phyloP scores from a whole-genome alignment of 2,113 vertebrate genomes.

The Paraplagusia blochii region DNA sequence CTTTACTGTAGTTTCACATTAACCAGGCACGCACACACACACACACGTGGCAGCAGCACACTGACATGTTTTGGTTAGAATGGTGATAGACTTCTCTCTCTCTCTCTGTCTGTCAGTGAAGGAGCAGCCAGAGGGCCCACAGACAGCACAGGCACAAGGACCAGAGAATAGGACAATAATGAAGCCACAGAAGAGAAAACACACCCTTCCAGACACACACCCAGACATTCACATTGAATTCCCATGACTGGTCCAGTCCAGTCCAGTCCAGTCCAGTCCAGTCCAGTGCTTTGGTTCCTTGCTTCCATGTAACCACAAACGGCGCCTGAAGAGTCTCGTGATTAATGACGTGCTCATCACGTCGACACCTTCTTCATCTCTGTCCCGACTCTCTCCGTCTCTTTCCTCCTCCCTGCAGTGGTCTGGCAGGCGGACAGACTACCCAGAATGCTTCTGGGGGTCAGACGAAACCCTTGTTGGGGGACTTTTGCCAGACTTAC shows the following conservation, averaged over 20 bases:
- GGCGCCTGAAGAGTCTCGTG: constrained; percentile 49
- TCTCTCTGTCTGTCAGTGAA: constrained; percentile 64
- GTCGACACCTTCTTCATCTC: constrained; percentile 54
- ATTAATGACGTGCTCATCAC: constrained; percentile 61
- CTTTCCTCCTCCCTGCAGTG: constrained; percentile 27
- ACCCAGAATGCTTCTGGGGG: constrained; percentile 58
- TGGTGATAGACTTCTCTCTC: constrained; percentile 64
- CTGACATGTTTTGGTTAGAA: constrained; percentile 70
- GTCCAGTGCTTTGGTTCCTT: constrained; percentile 44
- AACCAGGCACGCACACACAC: constrained; percentile 24
- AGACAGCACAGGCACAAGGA: constrained; percentile 43
- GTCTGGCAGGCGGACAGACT: constrained; percentile 52
- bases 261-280: too few relatives aligned
- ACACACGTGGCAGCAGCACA: constrained; percentile 37
- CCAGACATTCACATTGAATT: constrained; percentile 20
- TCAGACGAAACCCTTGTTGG: constrained; percentile 58
- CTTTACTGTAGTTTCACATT: constrained; percentile 26
- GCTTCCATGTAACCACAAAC: constrained; percentile 32
- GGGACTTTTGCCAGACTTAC: constrained; percentile 62
- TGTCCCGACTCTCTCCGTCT: constrained; percentile 39
- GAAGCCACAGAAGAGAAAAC: constrained; percentile 46
- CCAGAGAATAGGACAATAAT: constrained; percentile 56
- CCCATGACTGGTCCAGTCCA: constrained; percentile 36
- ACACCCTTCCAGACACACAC: constrained; percentile 1
- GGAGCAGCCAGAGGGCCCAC: constrained; percentile 57